Conservation (phyloP, 2,888 invertebrate genomes). For the Keiferia lycopersicella region DNA sequence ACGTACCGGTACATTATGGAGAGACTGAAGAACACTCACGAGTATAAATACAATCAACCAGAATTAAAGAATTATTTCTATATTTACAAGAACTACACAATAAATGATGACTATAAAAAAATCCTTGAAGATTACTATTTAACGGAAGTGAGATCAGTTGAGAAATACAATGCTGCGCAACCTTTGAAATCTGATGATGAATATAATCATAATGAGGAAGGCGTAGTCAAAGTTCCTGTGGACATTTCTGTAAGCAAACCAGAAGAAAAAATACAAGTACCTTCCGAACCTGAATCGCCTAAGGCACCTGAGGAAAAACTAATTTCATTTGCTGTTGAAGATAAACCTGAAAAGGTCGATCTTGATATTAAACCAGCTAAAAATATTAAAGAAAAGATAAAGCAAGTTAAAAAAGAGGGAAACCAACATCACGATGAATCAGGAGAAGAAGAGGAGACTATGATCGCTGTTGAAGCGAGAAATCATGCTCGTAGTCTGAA, state of each 20-base stretch:
- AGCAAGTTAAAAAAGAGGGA: conserved; percentile 66
- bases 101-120: conserved; percentile 81
- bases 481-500: conserved; percentile 72
- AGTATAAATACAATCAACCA: conserved; percentile 77
- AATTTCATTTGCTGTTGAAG: conserved; percentile 75
- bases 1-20: conserved; percentile 76
- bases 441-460: conserved; percentile 79
- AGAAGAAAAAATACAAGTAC: conserved; percentile 59
- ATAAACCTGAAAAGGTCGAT: conserved; percentile 70
- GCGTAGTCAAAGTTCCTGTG: conserved; percentile 47
- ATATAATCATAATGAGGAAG: conserved; percentile 46
- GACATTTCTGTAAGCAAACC: conserved; percentile 58
- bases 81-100: conserved; percentile 84
- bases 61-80: conserved; percentile 85
- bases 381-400: conserved; percentile 79
- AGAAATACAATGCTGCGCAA: conserved; percentile 62
- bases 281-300: conserved; percentile 60
- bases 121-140: conserved; percentile 81
- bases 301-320: conserved; percentile 79
- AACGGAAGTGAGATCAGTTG: conserved; percentile 83
- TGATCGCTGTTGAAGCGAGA: conserved; percentile 82
- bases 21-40: conserved; percentile 71
- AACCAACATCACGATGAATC: conserved; percentile 73
- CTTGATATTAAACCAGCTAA: conserved; percentile 70
- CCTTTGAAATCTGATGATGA: conserved; percentile 49